Percentiles rank a stretch among this genome's conserved stretches.
These are phyloP conservation scores for Anodontia alba DNA, from an alignment of 2,888 invertebrate species.

Conservation along the genomic window DNA sequence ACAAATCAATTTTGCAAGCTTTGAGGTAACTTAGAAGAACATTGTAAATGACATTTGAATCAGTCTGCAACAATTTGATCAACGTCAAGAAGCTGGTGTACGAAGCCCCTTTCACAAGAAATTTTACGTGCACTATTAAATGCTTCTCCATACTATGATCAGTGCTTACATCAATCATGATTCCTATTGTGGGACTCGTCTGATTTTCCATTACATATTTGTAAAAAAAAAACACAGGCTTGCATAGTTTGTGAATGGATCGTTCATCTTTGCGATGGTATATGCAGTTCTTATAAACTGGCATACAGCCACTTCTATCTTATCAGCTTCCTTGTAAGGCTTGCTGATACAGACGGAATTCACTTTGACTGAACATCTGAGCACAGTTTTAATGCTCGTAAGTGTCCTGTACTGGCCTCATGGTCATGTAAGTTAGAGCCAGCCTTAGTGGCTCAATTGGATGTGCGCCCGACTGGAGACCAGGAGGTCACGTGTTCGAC, in stretches of 20 bases:
- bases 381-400: constrained; percentile 21
- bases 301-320: constrained; percentile 37
- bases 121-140: constrained; percentile 41
- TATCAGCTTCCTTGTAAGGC: constrained; percentile 23
- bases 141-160: too few species aligned
- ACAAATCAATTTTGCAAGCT: constrained; percentile 32
- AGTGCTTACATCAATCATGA: constrained; percentile 40
- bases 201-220: constrained; percentile 31
- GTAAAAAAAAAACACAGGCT: constrained; percentile 9
- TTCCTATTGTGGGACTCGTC: constrained; percentile 31
- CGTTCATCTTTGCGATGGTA: constrained; percentile 18
- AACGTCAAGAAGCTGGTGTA: constrained; percentile 30
- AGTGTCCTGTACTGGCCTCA: constrained; percentile 29
- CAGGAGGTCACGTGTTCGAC: too few species aligned
- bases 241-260: constrained; percentile 25
- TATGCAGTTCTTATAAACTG: constrained; percentile 35
- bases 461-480: too few species aligned
- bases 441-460: too few species aligned
- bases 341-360: constrained; percentile 18
- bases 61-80: constrained; percentile 25
- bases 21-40: constrained; percentile 30
- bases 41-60: constrained; percentile 31
- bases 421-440: constrained; percentile 30
- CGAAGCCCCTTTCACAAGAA: constrained; percentile 16
- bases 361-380: constrained; percentile 31